These are phyloP conservation scores for Smithornis capensis DNA, from an alignment of 2,113 vertebrate species.

Conservation along the genomic window DNA sequence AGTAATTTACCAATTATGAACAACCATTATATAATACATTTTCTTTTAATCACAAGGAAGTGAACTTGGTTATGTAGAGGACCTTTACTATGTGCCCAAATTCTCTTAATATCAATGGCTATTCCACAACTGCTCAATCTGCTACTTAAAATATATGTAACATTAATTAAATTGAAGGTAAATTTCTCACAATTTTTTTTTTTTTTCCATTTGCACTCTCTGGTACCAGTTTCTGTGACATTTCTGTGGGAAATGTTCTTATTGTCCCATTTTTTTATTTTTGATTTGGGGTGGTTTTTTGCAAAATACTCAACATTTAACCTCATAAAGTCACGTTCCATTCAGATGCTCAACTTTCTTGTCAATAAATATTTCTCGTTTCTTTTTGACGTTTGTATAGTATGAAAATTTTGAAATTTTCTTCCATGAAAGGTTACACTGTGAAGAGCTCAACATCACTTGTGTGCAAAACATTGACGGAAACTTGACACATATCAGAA, in stretches of 20 bases:
- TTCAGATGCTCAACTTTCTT: not conserved
- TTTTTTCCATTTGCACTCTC: not conserved
- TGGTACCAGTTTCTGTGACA: not conserved
- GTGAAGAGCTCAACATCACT: not conserved
- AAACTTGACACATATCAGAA: not conserved
- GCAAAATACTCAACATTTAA: not conserved
- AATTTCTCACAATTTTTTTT: not conserved
- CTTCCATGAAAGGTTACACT: not conserved
- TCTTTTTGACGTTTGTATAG: not conserved
- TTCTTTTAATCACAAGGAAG: not conserved
- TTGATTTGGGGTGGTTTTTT: rapidly evolving
- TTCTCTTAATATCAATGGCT: not conserved
- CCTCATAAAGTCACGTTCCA: not conserved
- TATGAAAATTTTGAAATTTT: not conserved
- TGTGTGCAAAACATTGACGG: not conserved
- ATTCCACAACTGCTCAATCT: not conserved
- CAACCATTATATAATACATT: not conserved
- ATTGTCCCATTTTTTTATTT: not conserved
- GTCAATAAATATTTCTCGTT: not conserved
- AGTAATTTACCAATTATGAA: not conserved
- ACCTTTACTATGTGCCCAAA: not conserved
- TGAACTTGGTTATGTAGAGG: not conserved
- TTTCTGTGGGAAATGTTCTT: not conserved
- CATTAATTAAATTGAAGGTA: not conserved
- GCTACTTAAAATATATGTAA: not conserved